phyloP scores from a whole-genome alignment of 1,140 invertebrate species.

The Lamellibrachia luymesi region DNA sequence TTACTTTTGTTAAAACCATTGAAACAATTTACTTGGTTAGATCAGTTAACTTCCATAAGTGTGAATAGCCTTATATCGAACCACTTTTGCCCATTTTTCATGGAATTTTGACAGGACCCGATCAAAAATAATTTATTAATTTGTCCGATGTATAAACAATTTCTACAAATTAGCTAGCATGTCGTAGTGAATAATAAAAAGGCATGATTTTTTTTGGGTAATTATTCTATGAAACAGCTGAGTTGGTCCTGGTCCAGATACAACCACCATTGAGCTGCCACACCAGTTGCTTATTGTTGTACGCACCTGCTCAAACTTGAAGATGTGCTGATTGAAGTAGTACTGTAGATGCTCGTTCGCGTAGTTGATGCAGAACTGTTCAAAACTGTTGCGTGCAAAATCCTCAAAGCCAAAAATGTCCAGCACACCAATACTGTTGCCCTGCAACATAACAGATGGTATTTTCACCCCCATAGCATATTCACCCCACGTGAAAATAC shows the following conservation, averaged over 20 bases:
- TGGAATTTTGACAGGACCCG: too few relatives aligned
- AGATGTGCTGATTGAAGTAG: constrained; percentile 98
- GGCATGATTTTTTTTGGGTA: too few relatives aligned
- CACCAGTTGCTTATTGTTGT: too few relatives aligned
- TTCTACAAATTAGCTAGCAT: too few relatives aligned
- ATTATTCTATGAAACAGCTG: too few relatives aligned
- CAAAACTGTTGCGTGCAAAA: constrained; percentile 77
- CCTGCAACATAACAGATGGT: constrained; percentile 50
- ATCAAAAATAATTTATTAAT: too few relatives aligned
- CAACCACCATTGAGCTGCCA: too few relatives aligned
- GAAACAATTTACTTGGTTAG: neutral
- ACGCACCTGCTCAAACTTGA: constrained; percentile 71
- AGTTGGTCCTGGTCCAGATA: too few relatives aligned
- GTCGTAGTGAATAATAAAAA: too few relatives aligned
- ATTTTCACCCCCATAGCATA: constrained; percentile 29
- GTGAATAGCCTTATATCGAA: neutral
- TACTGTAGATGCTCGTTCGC: constrained; percentile 95
- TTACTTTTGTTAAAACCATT: too few relatives aligned
- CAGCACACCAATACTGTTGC: constrained; percentile 88
- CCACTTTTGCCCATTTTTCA: too few relatives aligned
- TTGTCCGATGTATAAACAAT: too few relatives aligned
- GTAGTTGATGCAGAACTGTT: constrained; percentile 96
- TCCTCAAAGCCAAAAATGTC: constrained; percentile 99
- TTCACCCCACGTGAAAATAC: neutral
- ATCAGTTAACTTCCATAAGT: neutral